Conservation (phyloP, 2,797 vertebrate species). For the Cuniculus paca region DNA sequence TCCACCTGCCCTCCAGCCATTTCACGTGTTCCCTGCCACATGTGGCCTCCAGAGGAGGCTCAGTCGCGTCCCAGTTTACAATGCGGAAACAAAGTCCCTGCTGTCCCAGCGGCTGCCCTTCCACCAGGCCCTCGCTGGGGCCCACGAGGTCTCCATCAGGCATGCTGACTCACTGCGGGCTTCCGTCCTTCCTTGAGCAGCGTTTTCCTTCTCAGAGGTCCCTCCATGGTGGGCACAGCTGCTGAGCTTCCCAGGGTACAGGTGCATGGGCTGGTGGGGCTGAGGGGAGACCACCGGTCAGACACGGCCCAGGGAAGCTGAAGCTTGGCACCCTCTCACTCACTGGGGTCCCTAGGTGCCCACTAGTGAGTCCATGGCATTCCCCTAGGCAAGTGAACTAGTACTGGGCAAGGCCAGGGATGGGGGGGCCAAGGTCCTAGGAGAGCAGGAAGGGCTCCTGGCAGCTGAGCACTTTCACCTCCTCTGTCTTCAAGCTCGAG, state of each 20-base stretch:
- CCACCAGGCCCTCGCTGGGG: not conserved
- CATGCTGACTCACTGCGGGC: slow-evolving; percentile 91
- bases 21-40: too few species aligned
- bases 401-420: not conserved
- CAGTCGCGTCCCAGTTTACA: not conserved
- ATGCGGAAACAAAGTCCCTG: not conserved
- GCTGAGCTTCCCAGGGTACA: slow-evolving; percentile 90
- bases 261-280: slow-evolving; percentile 91
- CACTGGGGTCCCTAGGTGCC: not conserved
- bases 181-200: slow-evolving; percentile 97
- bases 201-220: slow-evolving; percentile 95
- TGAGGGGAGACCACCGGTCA: slow-evolving; percentile 79
- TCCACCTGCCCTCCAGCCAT: not conserved
- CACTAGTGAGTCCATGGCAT: not conserved
- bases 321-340: not conserved
- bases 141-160: fast-evolving
- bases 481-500: too few species aligned
- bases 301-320: not conserved
- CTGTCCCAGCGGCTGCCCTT: not conserved
- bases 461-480: not conserved
- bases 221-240: slow-evolving; percentile 93
- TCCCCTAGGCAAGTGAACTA: not conserved
- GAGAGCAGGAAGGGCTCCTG: not conserved
- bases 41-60: not conserved
- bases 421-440: not conserved